Base-by-base conservation (phyloP, 2,888 invertebrate genomes). In the Sisyra terminalis region DNA sequence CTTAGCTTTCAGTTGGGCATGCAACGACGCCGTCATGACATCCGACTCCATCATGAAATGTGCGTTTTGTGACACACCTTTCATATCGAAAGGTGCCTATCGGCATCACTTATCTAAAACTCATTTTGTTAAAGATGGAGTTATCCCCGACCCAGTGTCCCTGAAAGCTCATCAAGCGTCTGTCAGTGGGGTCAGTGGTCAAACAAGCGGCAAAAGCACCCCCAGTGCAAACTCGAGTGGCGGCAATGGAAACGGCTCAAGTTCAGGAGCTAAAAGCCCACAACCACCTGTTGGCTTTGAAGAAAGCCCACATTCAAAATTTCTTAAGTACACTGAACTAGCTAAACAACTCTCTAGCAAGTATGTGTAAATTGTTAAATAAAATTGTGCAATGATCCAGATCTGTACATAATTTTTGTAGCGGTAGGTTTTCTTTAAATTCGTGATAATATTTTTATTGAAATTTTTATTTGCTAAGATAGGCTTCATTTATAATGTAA, bases 341-440 rank as follows among this genome's bases (percentile, higher is more conserved):
- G 96, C 96, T 57, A 94, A 94, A 68, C 94, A 96, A 70, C 72
- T 96, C 63, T 93, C 93, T 61, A 92, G 90, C 69, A 93, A 93
- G 71, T 92, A 90, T 71, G 85, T 86, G 74, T 88, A 82, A 76
- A 67, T 11, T 8, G 14, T 31, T 9, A 11, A 42, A 35, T 18
- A 18, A 18, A n/a, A 37, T 37, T 37, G 37, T 37, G 37, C 37
- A 37, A 37, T 37, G 18, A 37, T 37, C 14, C 16, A 10, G 18
- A 17, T 37, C 18, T 37, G 37, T 37, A 37, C 16, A 37, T 37
- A 37, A 17, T 37, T 16, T 18, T 17, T 35, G 16, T 15, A 15
- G 35, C 13, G 16, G 35, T 35, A 34, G 15, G 15, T 34, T 14
- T 11, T 34, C 34, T 14, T 34, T 34, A 34, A 11, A 34, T 11